These are phyloP conservation scores for Andricus grossulariae DNA, from an alignment of 1,140 invertebrate genomes.

Conservation along the genomic window DNA sequence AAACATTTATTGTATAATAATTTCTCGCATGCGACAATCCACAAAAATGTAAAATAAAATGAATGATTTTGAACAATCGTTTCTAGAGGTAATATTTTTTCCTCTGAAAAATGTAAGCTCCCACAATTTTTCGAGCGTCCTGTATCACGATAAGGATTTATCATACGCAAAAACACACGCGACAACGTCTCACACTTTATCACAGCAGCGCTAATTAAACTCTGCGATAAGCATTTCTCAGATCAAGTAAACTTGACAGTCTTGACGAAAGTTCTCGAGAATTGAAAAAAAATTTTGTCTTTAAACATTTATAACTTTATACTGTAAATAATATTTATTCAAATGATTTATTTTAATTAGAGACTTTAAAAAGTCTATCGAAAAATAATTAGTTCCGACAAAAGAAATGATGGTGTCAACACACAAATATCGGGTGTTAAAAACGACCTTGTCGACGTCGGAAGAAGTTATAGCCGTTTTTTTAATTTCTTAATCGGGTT, in stretches of 20 bases:
- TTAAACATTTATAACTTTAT: too few relatives aligned
- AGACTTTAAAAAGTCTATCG: too few relatives aligned
- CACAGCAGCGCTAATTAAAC: conserved; percentile 52
- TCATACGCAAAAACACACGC: conserved; percentile 59
- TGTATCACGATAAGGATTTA: conserved; percentile 59
- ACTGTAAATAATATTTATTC: too few relatives aligned
- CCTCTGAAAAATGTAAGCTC: conserved; percentile 46
- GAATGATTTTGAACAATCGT: neutral
- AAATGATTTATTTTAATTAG: too few relatives aligned
- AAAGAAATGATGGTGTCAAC: too few relatives aligned
- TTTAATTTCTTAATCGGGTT: conserved; percentile 35
- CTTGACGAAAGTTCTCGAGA: conserved; percentile 25
- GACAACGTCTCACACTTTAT: conserved; percentile 56
- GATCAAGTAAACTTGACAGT: conserved; percentile 15
- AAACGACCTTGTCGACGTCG: conserved; percentile 23
- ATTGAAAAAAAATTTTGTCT: neutral
- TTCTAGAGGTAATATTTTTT: conserved; percentile 40
- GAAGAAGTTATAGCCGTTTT: conserved; percentile 23
- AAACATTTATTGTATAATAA: conserved; percentile 40
- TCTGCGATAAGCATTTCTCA: conserved; percentile 39
- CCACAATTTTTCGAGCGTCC: conserved; percentile 53
- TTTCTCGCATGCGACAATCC: conserved; percentile 40
- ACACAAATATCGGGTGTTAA: neutral
- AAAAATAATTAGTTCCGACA: too few relatives aligned
- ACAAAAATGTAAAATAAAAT: too few relatives aligned